Evolutionary conservation across 1,140 invertebrate genomes (phyloP).

Genomic region (Zaprionus gabonicus): DNA sequence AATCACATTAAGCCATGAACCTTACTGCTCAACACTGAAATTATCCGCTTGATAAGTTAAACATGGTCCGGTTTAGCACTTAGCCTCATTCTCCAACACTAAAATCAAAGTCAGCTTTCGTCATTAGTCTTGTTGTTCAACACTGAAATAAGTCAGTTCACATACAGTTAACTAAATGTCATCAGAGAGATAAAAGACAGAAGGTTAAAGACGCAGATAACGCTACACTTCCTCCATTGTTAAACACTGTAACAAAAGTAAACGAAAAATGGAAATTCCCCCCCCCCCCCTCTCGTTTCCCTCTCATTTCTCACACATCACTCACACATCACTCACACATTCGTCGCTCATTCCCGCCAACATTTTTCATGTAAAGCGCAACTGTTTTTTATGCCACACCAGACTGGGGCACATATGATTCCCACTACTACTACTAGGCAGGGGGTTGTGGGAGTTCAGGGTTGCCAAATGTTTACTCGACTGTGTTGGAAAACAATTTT

Average conservation of each 20-base stretch:
- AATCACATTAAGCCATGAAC: too few species aligned
- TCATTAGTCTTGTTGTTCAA: background rate
- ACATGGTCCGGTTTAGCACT: too few species aligned
- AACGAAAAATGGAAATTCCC: background rate
- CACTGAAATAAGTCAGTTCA: background rate
- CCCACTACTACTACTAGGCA: background rate
- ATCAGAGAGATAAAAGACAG: too few species aligned
- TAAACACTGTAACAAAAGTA: background rate
- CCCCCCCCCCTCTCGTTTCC: background rate
- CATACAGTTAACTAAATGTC: background rate
- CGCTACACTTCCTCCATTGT: background rate
- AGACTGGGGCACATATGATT: slow-evolving; percentile 36
- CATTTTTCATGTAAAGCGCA: slow-evolving; percentile 43
- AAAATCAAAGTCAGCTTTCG: too few species aligned
- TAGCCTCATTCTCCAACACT: too few species aligned
- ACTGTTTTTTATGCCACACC: slow-evolving; percentile 55
- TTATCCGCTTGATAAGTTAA: too few species aligned
- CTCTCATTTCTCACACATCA: slow-evolving; percentile 21
- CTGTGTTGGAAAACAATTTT: slow-evolving; percentile 82
- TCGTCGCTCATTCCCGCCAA: slow-evolving; percentile 28
- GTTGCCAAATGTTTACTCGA: slow-evolving; percentile 76
- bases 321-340: slow-evolving; percentile 37
- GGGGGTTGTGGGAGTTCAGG: slow-evolving; percentile 6
- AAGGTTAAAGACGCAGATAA: background rate
- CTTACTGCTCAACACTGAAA: too few species aligned